Base-by-base conservation (phyloP, 2,888 invertebrate genomes). In the Nephrotoma flavescens region DNA sequence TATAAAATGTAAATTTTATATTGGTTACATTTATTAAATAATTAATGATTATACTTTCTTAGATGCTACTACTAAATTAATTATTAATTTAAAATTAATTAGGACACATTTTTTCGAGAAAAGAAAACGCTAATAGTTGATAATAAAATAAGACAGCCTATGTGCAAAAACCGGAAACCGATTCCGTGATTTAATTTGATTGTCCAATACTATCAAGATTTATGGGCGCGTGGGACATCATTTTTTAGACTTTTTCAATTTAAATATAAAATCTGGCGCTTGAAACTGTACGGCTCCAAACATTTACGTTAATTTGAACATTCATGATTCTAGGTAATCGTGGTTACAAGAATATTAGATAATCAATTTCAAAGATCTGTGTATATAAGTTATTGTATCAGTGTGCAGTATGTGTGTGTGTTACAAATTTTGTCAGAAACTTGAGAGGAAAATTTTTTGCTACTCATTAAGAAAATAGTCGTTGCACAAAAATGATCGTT, bases 1-100 rank as follows among this genome's bases (percentile, higher is more conserved):
- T 89, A 86, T 31, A 71, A 88, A 89, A 86, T 57, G 47, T 86
- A 86, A 19, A 42, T 86, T 47, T 15, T 41, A 19, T 86, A 42
- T 83, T 86, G 47, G 42, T 86, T 52, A 71, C 19, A 31, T 71
- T 71, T 42, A 85, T 2, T 85, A n/a, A 42, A n/a, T 15, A 42
- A 15, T 85, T 85, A 83, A 83, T 83, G 9, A n/a, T 52, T 83
- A 7, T 42, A 1, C 0, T 12, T 41, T 41, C 41, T 85, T 4
- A 52, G 2, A 2, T 52, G 52, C n/a, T 41, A 41, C n/a, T 15
- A 42, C 6, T 42, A 85, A 42, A 42, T 42, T 42, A 42, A 3
- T n/a, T 42, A 85, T 42, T 9, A 71, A 52, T 52, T 15, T 44
- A 44, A 71, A 71, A 31, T 71, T 71, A 71, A 71, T 71, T 5